Evolutionary conservation across 2,888 invertebrate genomes (phyloP), one percentile per base, ranked within the genome.

Genomic region (Ditylenchus weischeri): DNA sequence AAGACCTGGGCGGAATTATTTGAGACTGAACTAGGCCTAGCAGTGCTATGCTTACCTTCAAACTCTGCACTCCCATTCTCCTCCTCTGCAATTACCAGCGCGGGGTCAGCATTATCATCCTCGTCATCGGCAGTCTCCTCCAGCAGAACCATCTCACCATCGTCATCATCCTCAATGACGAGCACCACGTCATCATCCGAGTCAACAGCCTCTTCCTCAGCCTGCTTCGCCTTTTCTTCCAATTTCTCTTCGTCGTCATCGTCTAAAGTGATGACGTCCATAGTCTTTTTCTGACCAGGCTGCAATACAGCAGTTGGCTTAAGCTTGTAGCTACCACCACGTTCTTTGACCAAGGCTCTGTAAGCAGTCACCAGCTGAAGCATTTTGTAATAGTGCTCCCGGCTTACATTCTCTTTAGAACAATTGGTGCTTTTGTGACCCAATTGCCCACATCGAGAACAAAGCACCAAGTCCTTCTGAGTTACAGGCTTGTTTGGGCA

Each of bases 291-390:
- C n/a, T 21, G 54, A 10, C 54, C 23, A 11, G 54, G 54, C 11
- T 15, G 21, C 54, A 54, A 11, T 7, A 18, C 21, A 29, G 23
- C n/a, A 15, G 43, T 43, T 43, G 57, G 57, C n/a, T 59, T 59
- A 29, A 67, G 21, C 36, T 60, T 35, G 50, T 54, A 57, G 18
- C 60, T 67, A 8, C 67, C 67, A 23, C 57, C 64, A 29, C 57
- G 57, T 38, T 67, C 67, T 50, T 67, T 67, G 19, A 67, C 57
- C 21, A 67, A 43, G 18, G 57, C 65, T 18, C 67, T 63, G 57
- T 67, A 67, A 13, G 38, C 67, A n/a, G 36, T 58, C 43, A 67
- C 65, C 13, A 67, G 57, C 7, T 15, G 23, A 4, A 67, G 57
- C 65, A 67, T 67, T 57, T 67, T 67, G 15, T 36, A 63, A 19